Evolutionary conservation across 2,888 invertebrate species (phyloP).

Genomic region (Neoascia interrupta): DNA sequence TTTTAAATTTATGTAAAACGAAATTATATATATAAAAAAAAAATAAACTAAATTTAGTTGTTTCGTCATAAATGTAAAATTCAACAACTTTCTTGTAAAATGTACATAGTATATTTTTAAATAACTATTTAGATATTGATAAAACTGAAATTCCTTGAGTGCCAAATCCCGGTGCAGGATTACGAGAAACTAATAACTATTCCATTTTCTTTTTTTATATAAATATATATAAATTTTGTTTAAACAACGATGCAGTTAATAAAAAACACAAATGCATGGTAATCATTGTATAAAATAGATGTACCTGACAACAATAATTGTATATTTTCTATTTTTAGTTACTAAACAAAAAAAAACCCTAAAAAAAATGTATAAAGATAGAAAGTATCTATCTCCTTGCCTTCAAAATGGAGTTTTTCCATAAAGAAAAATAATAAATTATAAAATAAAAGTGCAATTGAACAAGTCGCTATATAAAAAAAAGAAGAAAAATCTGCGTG

Average conservation of each 20-base stretch:
- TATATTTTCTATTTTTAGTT: constrained; percentile 53
- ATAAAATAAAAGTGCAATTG: constrained; percentile 54
- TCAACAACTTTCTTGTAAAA: constrained; percentile 20
- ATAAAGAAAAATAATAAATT: constrained; percentile 7
- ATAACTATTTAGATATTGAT: constrained; percentile 13
- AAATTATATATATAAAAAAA: constrained; percentile 10
- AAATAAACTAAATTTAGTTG: constrained; percentile 33
- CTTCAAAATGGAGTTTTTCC: constrained; percentile 25
- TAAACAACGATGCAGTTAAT: constrained; percentile 39
- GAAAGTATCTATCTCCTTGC: constrained; percentile 34
- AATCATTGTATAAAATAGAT: constrained; percentile 71
- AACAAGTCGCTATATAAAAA: constrained; percentile 48
- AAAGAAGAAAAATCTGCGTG: constrained; percentile 7
- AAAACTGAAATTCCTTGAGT: constrained; percentile 40
- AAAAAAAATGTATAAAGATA: constrained; percentile 20
- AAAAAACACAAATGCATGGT: constrained; percentile 46
- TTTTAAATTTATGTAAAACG: constrained; percentile 35
- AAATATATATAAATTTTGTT: not conserved
- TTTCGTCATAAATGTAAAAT: constrained; percentile 63
- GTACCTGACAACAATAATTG: constrained; percentile 70
- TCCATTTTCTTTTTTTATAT: constrained; percentile 17
- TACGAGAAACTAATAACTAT: constrained; percentile 28
- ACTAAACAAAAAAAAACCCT: constrained; percentile 10
- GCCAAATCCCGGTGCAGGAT: constrained; percentile 60
- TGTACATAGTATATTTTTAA: constrained; percentile 60